Evolutionary conservation across 2,113 vertebrate genomes (phyloP).

Genomic region (Sciurus niger): DNA sequence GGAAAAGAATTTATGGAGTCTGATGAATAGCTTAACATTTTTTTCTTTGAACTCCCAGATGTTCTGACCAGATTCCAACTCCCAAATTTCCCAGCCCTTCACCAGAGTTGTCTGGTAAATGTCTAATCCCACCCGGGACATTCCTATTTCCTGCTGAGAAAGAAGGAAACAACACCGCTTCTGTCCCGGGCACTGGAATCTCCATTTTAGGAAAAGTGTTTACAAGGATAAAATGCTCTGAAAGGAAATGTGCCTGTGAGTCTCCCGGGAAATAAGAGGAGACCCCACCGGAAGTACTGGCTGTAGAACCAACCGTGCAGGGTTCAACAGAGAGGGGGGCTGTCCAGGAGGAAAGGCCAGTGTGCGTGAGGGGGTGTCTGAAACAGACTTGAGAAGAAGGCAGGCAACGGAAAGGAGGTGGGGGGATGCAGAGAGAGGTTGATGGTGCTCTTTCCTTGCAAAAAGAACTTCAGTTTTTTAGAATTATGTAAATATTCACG

Average conservation of each 20-base stretch:
- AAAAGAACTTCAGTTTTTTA: no score
- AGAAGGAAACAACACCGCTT: constrained; percentile 71
- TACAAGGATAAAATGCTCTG: not conserved
- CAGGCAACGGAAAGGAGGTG: not conserved
- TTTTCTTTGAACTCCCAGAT: constrained; percentile 73
- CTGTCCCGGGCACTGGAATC: not conserved
- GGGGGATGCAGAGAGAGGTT: not conserved
- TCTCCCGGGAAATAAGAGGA: constrained; percentile 18
- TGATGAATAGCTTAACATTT: constrained; percentile 59
- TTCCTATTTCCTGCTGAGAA: constrained; percentile 79
- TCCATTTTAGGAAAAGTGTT: constrained; percentile 79
- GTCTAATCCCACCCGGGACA: constrained; percentile 68
- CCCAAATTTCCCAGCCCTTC: constrained; percentile 68
- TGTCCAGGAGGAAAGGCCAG: not conserved
- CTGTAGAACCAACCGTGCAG: not conserved
- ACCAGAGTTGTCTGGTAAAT: not conserved
- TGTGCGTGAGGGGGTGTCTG: not conserved
- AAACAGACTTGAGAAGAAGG: constrained; percentile 3
- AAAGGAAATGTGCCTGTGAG: constrained; percentile 39
- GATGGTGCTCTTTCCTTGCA: no score
- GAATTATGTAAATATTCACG: not conserved
- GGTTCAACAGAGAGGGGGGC: no score
- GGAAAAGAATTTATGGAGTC: constrained; percentile 62
- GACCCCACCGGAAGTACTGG: not conserved
- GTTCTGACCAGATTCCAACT: constrained; percentile 69